Evolutionary conservation across 1,140 invertebrate genomes (phyloP).

Genomic region (Leptonema lineaticorne): DNA sequence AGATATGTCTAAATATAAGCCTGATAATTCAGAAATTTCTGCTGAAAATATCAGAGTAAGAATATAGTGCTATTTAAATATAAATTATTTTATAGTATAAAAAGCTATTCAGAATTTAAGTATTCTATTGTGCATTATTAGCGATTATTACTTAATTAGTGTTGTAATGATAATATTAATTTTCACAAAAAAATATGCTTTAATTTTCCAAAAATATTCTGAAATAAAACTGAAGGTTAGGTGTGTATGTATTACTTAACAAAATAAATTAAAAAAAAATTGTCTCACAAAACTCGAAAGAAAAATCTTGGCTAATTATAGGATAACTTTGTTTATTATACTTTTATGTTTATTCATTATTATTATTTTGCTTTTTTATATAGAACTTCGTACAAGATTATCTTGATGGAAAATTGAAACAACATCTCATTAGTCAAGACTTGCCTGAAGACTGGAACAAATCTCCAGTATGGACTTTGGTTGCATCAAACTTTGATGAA

Average conservation of each 20-base stretch:
- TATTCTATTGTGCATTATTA: background rate
- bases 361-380: background rate
- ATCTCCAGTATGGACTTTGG: slow-evolving; percentile 90
- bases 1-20: slow-evolving; percentile 99
- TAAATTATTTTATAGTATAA: background rate
- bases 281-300: too few species aligned
- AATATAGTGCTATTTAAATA: slow-evolving; percentile 5
- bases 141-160: too few species aligned
- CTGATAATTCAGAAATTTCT: slow-evolving; percentile 74
- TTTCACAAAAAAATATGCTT: too few species aligned
- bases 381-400: slow-evolving; percentile 83
- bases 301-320: too few species aligned
- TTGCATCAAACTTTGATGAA: slow-evolving; percentile 94
- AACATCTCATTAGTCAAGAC: slow-evolving; percentile 91
- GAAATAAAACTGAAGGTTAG: too few species aligned
- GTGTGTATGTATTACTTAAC: too few species aligned
- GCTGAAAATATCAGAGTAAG: slow-evolving; percentile 69
- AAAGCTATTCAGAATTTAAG: background rate
- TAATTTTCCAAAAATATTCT: too few species aligned
- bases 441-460: slow-evolving; percentile 97
- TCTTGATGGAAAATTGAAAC: slow-evolving; percentile 90
- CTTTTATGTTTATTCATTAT: background rate
- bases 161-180: too few species aligned
- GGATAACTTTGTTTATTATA: background rate
- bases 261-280: too few species aligned